Percentiles rank a stretch among this genome's conserved stretches.
These are phyloP conservation scores for Botia kubotai DNA, from an alignment of 2,797 vertebrate genomes.

Conservation along the genomic window DNA sequence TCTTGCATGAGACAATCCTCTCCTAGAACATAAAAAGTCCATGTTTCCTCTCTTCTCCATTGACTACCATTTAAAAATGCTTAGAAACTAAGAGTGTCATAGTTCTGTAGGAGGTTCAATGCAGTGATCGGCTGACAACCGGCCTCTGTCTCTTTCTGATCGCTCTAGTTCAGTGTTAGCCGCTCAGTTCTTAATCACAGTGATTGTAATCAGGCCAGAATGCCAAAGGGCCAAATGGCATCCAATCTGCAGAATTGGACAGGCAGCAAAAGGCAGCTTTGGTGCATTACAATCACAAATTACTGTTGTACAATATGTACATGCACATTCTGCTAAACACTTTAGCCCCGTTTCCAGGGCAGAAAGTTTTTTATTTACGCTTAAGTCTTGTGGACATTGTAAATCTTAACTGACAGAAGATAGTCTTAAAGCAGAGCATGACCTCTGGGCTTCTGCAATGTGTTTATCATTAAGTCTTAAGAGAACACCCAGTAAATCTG, in stretches of 20 bases:
- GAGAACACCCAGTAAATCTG: slow-evolving; percentile 53
- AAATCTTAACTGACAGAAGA: slow-evolving; percentile 81
- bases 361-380: slow-evolving; percentile 65
- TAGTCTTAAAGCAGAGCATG: slow-evolving; percentile 80
- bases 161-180: slow-evolving; percentile 84
- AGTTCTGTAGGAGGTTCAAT: slow-evolving; percentile 77
- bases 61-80: slow-evolving; percentile 85
- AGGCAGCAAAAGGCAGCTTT: slow-evolving; percentile 85
- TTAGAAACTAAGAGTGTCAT: slow-evolving; percentile 89
- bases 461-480: slow-evolving; percentile 79
- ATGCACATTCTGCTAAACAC: slow-evolving; percentile 74
- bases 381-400: slow-evolving; percentile 78
- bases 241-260: slow-evolving; percentile 86
- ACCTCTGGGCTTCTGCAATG: slow-evolving; percentile 70
- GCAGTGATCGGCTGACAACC: slow-evolving; percentile 81
- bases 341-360: slow-evolving; percentile 73
- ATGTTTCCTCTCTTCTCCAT: slow-evolving; percentile 77
- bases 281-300: slow-evolving; percentile 92
- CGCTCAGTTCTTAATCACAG: slow-evolving; percentile 88
- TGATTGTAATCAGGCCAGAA: slow-evolving; percentile 97
- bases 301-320: slow-evolving; percentile 83
- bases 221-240: slow-evolving; percentile 89
- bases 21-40: slow-evolving; percentile 76
- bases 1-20: slow-evolving; percentile 91
- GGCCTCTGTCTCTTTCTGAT: slow-evolving; percentile 68